These are phyloP conservation scores for Patella depressa DNA, from an alignment of 2,888 invertebrate species.

Conservation along the genomic window DNA sequence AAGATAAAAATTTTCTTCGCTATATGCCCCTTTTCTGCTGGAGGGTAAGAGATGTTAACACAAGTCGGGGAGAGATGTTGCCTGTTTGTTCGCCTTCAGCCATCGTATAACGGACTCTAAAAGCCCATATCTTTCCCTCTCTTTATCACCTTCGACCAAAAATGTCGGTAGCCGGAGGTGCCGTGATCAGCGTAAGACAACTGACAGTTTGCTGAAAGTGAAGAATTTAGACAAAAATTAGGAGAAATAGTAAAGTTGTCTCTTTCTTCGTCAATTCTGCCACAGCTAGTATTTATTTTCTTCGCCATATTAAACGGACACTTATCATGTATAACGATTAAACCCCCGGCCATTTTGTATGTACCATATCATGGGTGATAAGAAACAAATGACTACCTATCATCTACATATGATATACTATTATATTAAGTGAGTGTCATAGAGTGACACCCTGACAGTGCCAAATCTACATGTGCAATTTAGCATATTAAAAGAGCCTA, in stretches of 20 bases:
- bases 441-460: too few species aligned
- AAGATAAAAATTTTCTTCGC: slow-evolving; percentile 23
- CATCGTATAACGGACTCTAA: slow-evolving; percentile 4
- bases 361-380: too few species aligned
- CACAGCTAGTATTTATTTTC: neutral
- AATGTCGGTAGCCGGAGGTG: slow-evolving; percentile 6
- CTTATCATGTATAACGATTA: too few species aligned
- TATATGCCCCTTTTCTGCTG: slow-evolving; percentile 8
- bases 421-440: too few species aligned
- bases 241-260: neutral
- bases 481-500: too few species aligned
- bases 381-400: too few species aligned
- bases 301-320: too few species aligned
- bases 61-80: slow-evolving; percentile 5
- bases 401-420: too few species aligned
- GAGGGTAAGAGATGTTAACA: slow-evolving; percentile 3
- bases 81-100: slow-evolving; percentile 7
- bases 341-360: too few species aligned
- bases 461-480: too few species aligned
- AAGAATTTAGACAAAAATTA: slow-evolving; percentile 1
- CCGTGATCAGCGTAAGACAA: neutral
- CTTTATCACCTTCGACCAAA: slow-evolving; percentile 13
- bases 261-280: neutral
- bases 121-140: slow-evolving; percentile 12
- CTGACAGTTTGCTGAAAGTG: slow-evolving; percentile 5